Conservation (phyloP, 2,797 vertebrate genomes). For the Enteromius afrohamiltoni region DNA sequence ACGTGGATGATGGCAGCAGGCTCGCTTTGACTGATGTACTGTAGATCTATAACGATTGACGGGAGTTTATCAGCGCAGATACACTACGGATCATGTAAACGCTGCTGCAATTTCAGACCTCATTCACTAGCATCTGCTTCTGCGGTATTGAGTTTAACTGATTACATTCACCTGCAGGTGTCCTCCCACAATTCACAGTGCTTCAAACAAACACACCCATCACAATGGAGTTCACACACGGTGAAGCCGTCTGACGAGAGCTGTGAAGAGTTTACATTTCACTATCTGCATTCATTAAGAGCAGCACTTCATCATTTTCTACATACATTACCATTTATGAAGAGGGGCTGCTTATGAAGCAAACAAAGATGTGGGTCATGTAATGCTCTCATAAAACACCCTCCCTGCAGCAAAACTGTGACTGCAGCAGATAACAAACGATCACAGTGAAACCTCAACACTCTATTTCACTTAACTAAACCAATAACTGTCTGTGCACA, state of each 20-base stretch:
- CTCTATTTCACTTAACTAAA: constrained; percentile 36
- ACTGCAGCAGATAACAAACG: constrained; percentile 7
- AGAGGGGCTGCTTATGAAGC: constrained; percentile 9
- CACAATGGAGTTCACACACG: constrained; percentile 8
- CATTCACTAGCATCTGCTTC: constrained; percentile 23
- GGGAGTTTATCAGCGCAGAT: not conserved
- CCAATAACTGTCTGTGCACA: constrained; percentile 8
- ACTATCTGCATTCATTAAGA: constrained; percentile 39
- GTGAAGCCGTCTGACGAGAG: constrained; percentile 28
- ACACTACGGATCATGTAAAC: constrained; percentile 4
- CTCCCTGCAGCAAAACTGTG: not conserved
- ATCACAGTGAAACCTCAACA: not conserved
- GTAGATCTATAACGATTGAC: constrained; percentile 13
- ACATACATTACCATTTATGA: constrained; percentile 44
- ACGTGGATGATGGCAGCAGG: not conserved
- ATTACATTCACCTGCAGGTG: constrained; percentile 42
- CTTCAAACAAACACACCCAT: constrained; percentile 29
- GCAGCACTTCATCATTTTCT: constrained; percentile 26
- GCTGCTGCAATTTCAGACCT: constrained; percentile 3
- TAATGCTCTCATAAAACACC: not conserved
- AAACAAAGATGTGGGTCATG: constrained; percentile 15
- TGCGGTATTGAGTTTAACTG: constrained; percentile 16
- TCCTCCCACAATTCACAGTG: constrained; percentile 15
- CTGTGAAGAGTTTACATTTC: constrained; percentile 39
- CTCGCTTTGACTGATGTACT: constrained; percentile 18